These are phyloP conservation scores for Sebastes hubbsi DNA, from an alignment of 2,797 vertebrate genomes.

Conservation along the genomic window DNA sequence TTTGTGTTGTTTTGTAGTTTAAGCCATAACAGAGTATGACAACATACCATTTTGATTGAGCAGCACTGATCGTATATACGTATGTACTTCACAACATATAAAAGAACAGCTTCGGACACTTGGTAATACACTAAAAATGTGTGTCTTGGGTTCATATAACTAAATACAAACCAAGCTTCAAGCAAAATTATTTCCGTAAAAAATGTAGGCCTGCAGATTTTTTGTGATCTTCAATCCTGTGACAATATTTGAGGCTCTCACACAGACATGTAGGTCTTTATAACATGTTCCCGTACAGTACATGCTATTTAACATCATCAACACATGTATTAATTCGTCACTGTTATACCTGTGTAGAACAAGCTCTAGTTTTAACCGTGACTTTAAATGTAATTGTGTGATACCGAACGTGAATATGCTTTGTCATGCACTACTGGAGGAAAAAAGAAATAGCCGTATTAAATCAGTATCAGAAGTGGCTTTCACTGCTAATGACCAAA, in stretches of 20 bases:
- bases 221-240: not conserved
- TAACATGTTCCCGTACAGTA: not conserved
- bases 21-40: not conserved
- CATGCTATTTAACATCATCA: not conserved
- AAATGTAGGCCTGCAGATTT: not conserved
- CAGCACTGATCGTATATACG: not conserved
- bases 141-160: not conserved
- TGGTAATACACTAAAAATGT: not conserved
- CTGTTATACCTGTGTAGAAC: not conserved
- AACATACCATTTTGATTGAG: not conserved
- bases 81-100: not conserved
- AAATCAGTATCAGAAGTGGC: conserved; percentile 55
- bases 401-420: not conserved
- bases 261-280: not conserved
- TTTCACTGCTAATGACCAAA: conserved; percentile 56
- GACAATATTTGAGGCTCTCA: not conserved
- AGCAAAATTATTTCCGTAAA: not conserved
- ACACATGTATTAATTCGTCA: not conserved
- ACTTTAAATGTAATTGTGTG: not conserved
- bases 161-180: not conserved
- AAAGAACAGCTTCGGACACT: not conserved
- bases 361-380: not conserved
- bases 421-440: not conserved
- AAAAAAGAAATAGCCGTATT: conserved; percentile 25
- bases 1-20: not conserved